Evolutionary conservation across 92 coral and sea anemone genomes (phyloP).

Genomic region (Ricordea florida): DNA sequence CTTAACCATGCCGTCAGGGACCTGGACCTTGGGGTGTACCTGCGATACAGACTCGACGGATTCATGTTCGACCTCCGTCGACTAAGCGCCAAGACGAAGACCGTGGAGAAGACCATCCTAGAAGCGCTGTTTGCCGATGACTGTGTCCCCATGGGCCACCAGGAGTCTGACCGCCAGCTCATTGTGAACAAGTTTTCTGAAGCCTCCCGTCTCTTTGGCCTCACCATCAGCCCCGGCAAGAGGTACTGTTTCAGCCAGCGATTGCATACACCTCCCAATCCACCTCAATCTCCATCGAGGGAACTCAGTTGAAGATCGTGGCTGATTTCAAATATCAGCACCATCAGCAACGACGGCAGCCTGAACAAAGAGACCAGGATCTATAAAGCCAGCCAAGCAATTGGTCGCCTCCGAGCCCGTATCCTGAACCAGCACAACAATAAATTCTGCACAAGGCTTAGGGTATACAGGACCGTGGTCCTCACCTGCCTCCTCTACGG

Average conservation of each 20-base stretch:
- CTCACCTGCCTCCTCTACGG: no score
- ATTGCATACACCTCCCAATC: neutral
- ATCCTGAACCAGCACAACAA: no score
- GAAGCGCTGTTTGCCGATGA: constrained; percentile 15
- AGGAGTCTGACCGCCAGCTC: constrained; percentile 9
- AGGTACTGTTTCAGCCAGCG: constrained; percentile 22
- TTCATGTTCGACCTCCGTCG: constrained; percentile 6
- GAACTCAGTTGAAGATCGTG: constrained; percentile 2
- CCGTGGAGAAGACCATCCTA: neutral
- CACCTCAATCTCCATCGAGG: constrained; percentile 24
- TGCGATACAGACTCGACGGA: neutral
- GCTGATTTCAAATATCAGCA: constrained; percentile 22
- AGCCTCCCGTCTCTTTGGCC: constrained; percentile 24
- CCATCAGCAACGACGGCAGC: neutral
- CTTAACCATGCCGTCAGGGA: neutral
- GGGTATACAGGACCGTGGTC: no score
- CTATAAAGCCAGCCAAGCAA: constrained; percentile 7
- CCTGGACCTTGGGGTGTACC: neutral
- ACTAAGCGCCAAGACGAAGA: neutral
- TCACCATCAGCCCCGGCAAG: constrained; percentile 4
- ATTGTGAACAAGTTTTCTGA: neutral
- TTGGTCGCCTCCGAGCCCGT: no score
- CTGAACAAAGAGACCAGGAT: constrained; percentile 35
- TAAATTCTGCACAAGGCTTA: no score
- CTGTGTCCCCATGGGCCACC: constrained; percentile 21